A percentile compares a stretch with the other conserved stretches of the same genome.
Conservation (phyloP, 2,113 vertebrate species). For the Barbus barbus region DNA sequence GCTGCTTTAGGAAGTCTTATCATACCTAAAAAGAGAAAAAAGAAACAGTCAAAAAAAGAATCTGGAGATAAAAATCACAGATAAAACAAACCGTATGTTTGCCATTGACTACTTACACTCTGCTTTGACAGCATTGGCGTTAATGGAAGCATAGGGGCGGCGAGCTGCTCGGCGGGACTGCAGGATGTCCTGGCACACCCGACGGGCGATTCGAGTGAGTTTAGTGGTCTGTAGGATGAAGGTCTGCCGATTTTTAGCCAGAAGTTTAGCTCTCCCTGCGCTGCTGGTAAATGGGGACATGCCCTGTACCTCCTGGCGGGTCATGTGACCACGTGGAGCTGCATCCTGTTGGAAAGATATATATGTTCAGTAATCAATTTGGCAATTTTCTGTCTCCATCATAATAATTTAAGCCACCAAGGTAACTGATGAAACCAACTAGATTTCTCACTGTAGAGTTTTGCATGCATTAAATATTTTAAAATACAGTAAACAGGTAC, state of each 20-base stretch:
- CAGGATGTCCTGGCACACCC: constrained; percentile 89
- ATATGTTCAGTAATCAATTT: no score
- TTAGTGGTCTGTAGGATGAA: constrained; percentile 94
- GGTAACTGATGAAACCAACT: neutral
- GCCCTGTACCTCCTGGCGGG: constrained; percentile 89
- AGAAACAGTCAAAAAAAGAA: neutral
- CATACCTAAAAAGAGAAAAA: constrained; percentile 76
- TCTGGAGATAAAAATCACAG: neutral
- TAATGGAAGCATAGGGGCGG: constrained; percentile 91
- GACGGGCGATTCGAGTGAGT: constrained; percentile 87
- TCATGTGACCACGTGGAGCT: constrained; percentile 82
- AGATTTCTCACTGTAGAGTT: neutral
- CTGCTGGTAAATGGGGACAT: constrained; percentile 88
- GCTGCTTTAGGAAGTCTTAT: constrained; percentile 90
- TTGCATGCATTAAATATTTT: neutral
- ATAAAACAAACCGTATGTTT: neutral
- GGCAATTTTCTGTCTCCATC: no score
- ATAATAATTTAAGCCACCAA: no score
- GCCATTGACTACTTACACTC: constrained; percentile 80
- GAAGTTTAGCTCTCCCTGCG: constrained; percentile 87
- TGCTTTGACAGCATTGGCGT: constrained; percentile 91
- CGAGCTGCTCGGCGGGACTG: constrained; percentile 88
- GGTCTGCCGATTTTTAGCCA: constrained; percentile 93
- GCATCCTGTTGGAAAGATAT: constrained; percentile 73
- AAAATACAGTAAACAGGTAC: neutral